Conservation (phyloP, 2,888 invertebrate species). For the Xestia sexstrigata region DNA sequence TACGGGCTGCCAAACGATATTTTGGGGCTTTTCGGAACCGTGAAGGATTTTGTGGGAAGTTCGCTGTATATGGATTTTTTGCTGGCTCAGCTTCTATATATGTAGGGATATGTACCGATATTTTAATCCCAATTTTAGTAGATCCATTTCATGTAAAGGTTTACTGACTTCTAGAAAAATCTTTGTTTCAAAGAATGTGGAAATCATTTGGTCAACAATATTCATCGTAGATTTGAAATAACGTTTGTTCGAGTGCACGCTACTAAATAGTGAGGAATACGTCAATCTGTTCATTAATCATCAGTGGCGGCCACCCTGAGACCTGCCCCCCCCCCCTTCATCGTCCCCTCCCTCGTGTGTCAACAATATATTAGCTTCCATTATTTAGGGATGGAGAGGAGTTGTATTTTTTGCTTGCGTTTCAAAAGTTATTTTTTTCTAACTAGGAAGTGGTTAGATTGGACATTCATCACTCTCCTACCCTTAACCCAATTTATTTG, state of each 20-base stretch:
- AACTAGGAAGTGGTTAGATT: no score
- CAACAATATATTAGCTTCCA: slow-evolving; percentile 84
- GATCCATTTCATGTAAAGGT: neutral
- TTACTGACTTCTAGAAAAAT: slow-evolving; percentile 2
- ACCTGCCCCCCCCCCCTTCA: slow-evolving; percentile 61
- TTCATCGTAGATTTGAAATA: slow-evolving; percentile 67
- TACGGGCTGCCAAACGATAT: slow-evolving; percentile 68
- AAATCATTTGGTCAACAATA: slow-evolving; percentile 33
- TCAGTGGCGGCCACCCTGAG: slow-evolving; percentile 68
- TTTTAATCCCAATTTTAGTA: neutral
- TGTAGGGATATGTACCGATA: neutral
- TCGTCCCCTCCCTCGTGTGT: slow-evolving; percentile 73
- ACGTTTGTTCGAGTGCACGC: slow-evolving; percentile 65
- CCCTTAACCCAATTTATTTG: no score
- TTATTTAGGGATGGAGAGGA: slow-evolving; percentile 78
- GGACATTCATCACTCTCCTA: no score
- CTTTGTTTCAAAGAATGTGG: slow-evolving; percentile 18
- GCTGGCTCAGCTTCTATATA: neutral
- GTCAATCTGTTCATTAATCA: slow-evolving; percentile 86
- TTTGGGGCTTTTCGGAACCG: slow-evolving; percentile 57
- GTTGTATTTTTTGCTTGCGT: slow-evolving; percentile 68
- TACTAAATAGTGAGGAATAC: slow-evolving; percentile 80
- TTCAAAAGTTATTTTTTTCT: no score
- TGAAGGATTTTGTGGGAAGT: slow-evolving; percentile 46
- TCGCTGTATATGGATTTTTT: slow-evolving; percentile 25